Evolutionary conservation across 92 coral and sea anemone genomes (phyloP), one percentile per base, ranked within the genome.

Genomic region (Parazoanthus swiftii): DNA sequence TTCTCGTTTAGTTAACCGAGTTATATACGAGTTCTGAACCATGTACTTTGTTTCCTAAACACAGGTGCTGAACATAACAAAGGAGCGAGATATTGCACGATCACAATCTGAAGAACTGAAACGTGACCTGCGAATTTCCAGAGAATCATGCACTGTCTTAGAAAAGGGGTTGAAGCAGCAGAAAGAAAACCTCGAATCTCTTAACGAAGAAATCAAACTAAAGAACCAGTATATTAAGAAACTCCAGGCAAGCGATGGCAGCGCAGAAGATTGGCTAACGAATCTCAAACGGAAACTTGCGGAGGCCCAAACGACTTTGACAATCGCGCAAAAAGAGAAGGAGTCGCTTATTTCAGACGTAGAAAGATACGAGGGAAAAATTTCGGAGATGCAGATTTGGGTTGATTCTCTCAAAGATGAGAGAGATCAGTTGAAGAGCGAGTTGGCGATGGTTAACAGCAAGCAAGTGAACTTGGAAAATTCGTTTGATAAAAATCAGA

Each of bases 1-100:
- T 63, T 15, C 21, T 63, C 6, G 26, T 1, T 3, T 21, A 63
- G 3, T 21, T 18, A 20, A 6, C 70, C 9, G 26, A 18, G 26
- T 13, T 72, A 74, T 36, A 15, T 35, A 37, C 20, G 33, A 80
- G 8, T 48, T 25, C 15, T 33, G 36, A 56, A 20, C 43, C 14
- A 5, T 18, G 37, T 7, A 6, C 21, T n/a, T 35, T 54, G n/a
- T 36, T 14, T 29, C 26, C 23, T 74, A 14, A 74, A 51, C 29
- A 14, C 51, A 81, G 85, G 85, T 81, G 9, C 72, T 80, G 85
- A 90, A 80, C 81, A 26, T 86, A 25, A 85, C 77, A 58, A 90
- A 90, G 63, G 89, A 90, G 43, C 65, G 92, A 86, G 92, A 90
- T 48, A 76, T 68, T 5, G 88, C 88, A 66, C 80, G 88, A 75